These are phyloP conservation scores for Paragorgia papillata DNA, from an alignment of 92 coral and sea anemone genomes.

Conservation along the genomic window DNA sequence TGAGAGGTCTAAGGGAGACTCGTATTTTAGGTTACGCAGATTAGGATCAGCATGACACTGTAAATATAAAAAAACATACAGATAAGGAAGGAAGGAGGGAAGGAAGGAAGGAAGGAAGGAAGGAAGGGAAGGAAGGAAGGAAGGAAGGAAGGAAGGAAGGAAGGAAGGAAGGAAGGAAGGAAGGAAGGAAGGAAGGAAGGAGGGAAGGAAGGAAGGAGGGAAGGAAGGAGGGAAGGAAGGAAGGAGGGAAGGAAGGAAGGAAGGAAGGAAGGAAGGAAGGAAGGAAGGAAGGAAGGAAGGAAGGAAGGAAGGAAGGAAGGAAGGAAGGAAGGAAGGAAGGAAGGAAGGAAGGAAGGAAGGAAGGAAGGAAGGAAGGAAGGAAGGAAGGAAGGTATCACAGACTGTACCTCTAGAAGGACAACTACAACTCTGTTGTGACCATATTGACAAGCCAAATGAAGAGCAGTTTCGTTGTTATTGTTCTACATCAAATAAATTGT, in stretches of 20 bases:
- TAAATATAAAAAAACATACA: not conserved
- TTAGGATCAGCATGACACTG: slow-evolving; percentile 94
- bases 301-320: not conserved
- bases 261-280: not conserved
- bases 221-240: not conserved
- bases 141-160: slow-evolving; percentile 1
- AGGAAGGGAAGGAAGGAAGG: slow-evolving; percentile 3
- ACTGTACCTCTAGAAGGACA: slow-evolving; percentile 87
- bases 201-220: not conserved
- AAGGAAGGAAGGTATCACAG: no score
- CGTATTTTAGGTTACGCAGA: slow-evolving; percentile 72
- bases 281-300: not conserved
- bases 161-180: slow-evolving; percentile 9
- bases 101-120: slow-evolving; percentile 9
- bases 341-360: not conserved
- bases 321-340: not conserved
- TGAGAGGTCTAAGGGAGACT: slow-evolving; percentile 90
- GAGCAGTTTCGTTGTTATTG: slow-evolving; percentile 89
- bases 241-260: not conserved
- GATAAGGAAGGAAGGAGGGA: slow-evolving; percentile 1
- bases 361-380: not conserved
- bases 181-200: slow-evolving; percentile 9
- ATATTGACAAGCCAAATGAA: slow-evolving; percentile 92
- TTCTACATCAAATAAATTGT: slow-evolving; percentile 52
- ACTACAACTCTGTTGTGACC: slow-evolving; percentile 89